Percentiles rank a stretch among this genome's conserved stretches.
Evolutionary conservation across 2,113 vertebrate species (phyloP).

Genomic region (Cololabis saira): DNA sequence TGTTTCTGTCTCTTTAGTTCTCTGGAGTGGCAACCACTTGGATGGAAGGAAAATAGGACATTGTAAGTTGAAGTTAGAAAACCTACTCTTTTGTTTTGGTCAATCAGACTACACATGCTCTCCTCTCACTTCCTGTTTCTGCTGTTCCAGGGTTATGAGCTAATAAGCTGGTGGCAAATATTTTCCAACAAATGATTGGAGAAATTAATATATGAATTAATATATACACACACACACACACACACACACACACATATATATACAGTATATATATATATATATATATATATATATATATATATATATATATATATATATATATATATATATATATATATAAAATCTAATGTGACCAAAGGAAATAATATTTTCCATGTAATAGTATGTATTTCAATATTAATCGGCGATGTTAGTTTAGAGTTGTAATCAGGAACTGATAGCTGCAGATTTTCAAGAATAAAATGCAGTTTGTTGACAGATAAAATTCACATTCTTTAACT

Average conservation of each 20-base stretch:
- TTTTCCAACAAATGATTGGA: conserved; percentile 48
- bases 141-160: conserved; percentile 39
- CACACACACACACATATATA: not conserved
- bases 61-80: conserved; percentile 81
- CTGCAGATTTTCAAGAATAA: conserved; percentile 9
- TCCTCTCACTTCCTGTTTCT: conserved; percentile 56
- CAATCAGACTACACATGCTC: conserved; percentile 57
- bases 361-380: conserved; percentile 63
- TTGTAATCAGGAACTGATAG: not conserved
- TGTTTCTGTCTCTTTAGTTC: conserved; percentile 84
- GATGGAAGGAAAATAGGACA: conserved; percentile 85
- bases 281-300: too few relatives aligned
- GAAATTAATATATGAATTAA: too few relatives aligned
- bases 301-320: too few relatives aligned
- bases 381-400: conserved; percentile 37
- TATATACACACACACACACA: not conserved
- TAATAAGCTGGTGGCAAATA: conserved; percentile 15
- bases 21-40: conserved; percentile 85
- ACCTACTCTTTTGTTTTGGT: conserved; percentile 77
- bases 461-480: too few relatives aligned
- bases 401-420: not conserved
- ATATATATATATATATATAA: conserved; percentile 15
- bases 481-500: too few relatives aligned
- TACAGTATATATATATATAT: not conserved
- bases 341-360: conserved; percentile 55